Percentiles rank a stretch among this genome's conserved stretches.
Evolutionary conservation across 2,113 vertebrate genomes (phyloP).

Genomic region (Probosciger aterrimus): DNA sequence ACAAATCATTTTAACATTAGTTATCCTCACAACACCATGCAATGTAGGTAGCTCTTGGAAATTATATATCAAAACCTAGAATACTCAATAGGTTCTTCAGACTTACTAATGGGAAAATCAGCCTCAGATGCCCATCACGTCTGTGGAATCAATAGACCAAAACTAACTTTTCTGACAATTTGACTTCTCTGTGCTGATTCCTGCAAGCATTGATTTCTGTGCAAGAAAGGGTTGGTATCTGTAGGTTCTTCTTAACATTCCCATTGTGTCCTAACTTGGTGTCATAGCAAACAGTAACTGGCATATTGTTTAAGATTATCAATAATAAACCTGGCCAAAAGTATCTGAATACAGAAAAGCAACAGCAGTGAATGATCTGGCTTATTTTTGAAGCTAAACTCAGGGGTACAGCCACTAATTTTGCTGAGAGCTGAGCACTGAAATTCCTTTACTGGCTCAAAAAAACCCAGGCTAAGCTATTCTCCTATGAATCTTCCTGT

Average conservation of each 20-base stretch:
- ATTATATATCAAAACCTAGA: background rate
- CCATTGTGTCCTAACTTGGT: background rate
- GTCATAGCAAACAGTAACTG: background rate
- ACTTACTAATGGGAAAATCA: background rate
- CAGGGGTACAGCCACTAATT: background rate
- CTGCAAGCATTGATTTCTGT: background rate
- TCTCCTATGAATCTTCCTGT: background rate
- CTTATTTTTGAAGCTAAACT: background rate
- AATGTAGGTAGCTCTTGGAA: background rate
- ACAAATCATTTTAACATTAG: background rate
- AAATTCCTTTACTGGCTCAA: background rate
- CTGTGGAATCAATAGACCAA: background rate
- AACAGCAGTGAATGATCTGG: background rate
- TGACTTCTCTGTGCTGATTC: background rate
- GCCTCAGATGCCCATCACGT: background rate
- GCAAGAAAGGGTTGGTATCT: background rate
- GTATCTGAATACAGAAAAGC: background rate
- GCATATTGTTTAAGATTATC: background rate
- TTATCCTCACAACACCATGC: background rate
- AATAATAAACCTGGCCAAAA: background rate
- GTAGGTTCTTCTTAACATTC: background rate
- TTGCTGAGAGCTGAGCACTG: background rate
- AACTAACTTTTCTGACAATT: background rate
- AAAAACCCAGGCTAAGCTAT: background rate
- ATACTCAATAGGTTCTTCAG: background rate